These are phyloP conservation scores for Sycophila sp. DNA, from an alignment of 1,140 invertebrate genomes.

Conservation along the genomic window DNA sequence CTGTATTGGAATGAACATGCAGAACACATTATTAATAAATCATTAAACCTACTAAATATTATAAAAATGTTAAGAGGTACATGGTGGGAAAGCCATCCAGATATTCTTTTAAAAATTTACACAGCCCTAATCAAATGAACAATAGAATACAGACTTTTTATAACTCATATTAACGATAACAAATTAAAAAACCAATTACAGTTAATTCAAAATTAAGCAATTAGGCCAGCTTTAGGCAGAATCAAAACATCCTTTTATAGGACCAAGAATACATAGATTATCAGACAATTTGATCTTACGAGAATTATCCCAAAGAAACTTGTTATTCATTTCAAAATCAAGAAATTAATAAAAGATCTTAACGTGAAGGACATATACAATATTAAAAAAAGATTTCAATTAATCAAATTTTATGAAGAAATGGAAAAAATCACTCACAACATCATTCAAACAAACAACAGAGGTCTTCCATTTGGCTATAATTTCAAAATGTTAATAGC, in stretches of 20 bases:
- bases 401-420: background rate
- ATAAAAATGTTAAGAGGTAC: slow-evolving; percentile 32
- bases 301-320: background rate
- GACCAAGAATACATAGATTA: background rate
- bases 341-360: background rate
- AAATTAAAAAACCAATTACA: slow-evolving; percentile 1
- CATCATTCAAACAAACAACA: too few species aligned
- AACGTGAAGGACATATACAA: too few species aligned
- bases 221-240: slow-evolving; percentile 16
- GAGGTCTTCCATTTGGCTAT: background rate
- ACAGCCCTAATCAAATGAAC: slow-evolving; percentile 29
- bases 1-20: slow-evolving; percentile 34
- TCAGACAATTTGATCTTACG: background rate
- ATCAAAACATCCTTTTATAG: background rate
- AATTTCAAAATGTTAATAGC: background rate
- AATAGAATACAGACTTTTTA: slow-evolving; percentile 23
- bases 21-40: slow-evolving; percentile 7
- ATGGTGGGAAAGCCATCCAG: slow-evolving; percentile 37
- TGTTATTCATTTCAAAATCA: background rate
- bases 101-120: slow-evolving; percentile 29
- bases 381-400: too few species aligned
- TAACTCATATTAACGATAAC: background rate
- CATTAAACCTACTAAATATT: too few species aligned
- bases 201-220: slow-evolving; percentile 7
- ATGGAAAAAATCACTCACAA: too few species aligned